These are phyloP conservation scores for Chromobotia macracanthus DNA, from an alignment of 2,797 vertebrate species.

Conservation along the genomic window DNA sequence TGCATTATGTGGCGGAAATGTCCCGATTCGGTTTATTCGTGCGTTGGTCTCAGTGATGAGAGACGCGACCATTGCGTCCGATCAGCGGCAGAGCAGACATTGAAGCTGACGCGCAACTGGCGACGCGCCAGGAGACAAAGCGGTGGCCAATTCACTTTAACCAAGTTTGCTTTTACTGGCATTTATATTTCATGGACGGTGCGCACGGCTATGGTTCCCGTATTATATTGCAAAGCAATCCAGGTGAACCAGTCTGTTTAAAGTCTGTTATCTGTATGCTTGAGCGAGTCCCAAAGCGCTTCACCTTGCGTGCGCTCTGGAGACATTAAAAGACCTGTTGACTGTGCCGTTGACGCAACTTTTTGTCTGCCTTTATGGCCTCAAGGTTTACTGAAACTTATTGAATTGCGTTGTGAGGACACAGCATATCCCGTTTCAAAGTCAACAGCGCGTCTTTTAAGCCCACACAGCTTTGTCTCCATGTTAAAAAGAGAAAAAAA, in stretches of 20 bases:
- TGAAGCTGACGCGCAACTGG: constrained; percentile 26
- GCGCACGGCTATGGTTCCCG: no score
- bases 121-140: constrained; percentile 25
- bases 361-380: constrained; percentile 39
- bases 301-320: constrained; percentile 25
- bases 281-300: constrained; percentile 17
- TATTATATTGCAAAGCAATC: background rate
- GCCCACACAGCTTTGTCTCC: constrained; percentile 14
- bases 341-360: constrained; percentile 31
- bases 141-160: background rate
- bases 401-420: constrained; percentile 24
- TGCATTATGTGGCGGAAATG: constrained; percentile 46
- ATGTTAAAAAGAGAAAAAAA: background rate
- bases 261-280: constrained; percentile 7
- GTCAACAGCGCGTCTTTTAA: constrained; percentile 34
- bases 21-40: background rate
- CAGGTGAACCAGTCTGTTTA: background rate
- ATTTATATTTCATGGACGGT: background rate
- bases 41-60: constrained; percentile 21
- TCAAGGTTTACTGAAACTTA: constrained; percentile 33
- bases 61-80: constrained; percentile 26
- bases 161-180: background rate
- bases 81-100: constrained; percentile 25
- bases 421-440: constrained; percentile 36
- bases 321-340: constrained; percentile 41